Conservation (phyloP, 1,140 invertebrate species). For the Psilanteris sp. region DNA sequence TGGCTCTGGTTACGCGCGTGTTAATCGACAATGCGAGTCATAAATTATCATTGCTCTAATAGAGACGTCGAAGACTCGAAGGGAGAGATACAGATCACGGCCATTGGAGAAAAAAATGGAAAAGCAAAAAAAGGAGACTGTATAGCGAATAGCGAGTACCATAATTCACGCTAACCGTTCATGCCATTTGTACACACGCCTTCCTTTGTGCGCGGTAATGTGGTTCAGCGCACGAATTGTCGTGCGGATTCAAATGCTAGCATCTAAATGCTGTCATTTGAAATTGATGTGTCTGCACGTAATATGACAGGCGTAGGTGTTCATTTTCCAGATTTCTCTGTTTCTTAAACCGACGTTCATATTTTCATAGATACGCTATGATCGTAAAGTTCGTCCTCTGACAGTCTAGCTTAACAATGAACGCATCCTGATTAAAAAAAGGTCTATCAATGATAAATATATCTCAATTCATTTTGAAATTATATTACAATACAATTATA, state of each 20-base stretch:
- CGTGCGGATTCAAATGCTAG: slow-evolving; percentile 9
- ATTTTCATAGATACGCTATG: no score
- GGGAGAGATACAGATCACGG: slow-evolving; percentile 61
- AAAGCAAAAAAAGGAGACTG: slow-evolving; percentile 67
- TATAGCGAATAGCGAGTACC: slow-evolving; percentile 66
- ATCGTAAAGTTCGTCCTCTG: no score
- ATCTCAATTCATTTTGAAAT: no score
- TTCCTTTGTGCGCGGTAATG: slow-evolving; percentile 46
- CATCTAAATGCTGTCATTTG: slow-evolving; percentile 22
- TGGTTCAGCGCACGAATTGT: slow-evolving; percentile 28
- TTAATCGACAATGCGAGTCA: slow-evolving; percentile 79
- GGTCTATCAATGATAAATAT: no score
- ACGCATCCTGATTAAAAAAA: no score
- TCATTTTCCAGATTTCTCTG: no score
- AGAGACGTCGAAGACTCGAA: slow-evolving; percentile 70
- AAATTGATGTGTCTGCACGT: no score
- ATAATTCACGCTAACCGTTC: slow-evolving; percentile 73
- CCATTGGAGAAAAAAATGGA: slow-evolving; percentile 42
- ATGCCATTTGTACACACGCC: slow-evolving; percentile 66
- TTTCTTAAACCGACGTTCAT: no score
- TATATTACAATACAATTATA: no score
- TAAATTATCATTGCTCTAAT: slow-evolving; percentile 80
- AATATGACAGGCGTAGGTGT: no score
- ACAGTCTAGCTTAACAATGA: no score
- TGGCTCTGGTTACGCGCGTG: slow-evolving; percentile 72